Percentiles rank a stretch among this genome's conserved stretches.
Evolutionary conservation across 2,113 vertebrate genomes (phyloP).

Genomic region (Leptobrachium ailaonicum): DNA sequence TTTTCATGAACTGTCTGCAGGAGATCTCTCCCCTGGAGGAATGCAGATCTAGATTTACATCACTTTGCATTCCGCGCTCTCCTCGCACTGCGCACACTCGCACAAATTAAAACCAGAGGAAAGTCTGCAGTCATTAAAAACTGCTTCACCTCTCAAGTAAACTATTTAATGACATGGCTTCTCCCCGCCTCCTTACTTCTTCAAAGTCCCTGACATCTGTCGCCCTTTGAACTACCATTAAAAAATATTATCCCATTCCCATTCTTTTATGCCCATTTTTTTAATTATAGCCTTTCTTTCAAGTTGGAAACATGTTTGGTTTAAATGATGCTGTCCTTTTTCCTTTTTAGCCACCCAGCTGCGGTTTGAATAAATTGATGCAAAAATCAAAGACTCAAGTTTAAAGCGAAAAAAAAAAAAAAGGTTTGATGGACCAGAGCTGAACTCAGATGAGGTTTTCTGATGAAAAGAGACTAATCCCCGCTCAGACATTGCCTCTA

Average conservation of each 20-base stretch:
- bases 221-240: slow-evolving; percentile 88
- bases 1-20: background rate
- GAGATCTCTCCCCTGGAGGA: background rate
- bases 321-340: slow-evolving; percentile 83
- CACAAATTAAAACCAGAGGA: slow-evolving; percentile 82
- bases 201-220: slow-evolving; percentile 90
- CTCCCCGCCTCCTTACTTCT: slow-evolving; percentile 79
- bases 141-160: slow-evolving; percentile 75
- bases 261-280: slow-evolving; percentile 93
- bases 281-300: slow-evolving; percentile 92
- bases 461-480: slow-evolving; percentile 99
- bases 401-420: slow-evolving; percentile 81
- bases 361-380: slow-evolving; percentile 94
- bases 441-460: slow-evolving; percentile 98
- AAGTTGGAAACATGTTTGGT: slow-evolving; percentile 84
- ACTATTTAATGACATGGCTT: slow-evolving; percentile 75
- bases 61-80: slow-evolving; percentile 69
- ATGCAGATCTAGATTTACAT: background rate
- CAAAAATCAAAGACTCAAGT: slow-evolving; percentile 92
- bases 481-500: slow-evolving; percentile 92
- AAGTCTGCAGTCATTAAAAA: slow-evolving; percentile 76
- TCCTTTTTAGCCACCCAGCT: slow-evolving; percentile 91
- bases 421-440: slow-evolving; percentile 96
- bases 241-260: slow-evolving; percentile 86
- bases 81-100: slow-evolving; percentile 74